phyloP scores from a whole-genome alignment of 2,888 invertebrate genomes.

The Pachydiplax longipennis region DNA sequence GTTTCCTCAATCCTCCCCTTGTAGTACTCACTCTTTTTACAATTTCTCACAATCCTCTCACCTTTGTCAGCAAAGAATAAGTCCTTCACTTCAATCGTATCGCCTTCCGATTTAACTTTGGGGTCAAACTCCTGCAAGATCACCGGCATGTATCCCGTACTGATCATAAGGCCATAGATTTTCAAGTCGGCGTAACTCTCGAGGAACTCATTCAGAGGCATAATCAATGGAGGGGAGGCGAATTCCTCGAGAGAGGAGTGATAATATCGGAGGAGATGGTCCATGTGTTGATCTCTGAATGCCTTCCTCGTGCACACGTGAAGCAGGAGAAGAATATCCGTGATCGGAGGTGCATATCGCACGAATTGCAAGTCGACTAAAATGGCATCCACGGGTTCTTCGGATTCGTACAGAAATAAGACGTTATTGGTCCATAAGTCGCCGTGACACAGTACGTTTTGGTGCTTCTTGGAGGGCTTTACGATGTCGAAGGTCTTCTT shows the following conservation, averaged over 20 bases:
- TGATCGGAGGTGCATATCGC: conserved; percentile 52
- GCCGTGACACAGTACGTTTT: conserved; percentile 48
- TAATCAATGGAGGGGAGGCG: neutral
- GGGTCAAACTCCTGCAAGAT: neutral
- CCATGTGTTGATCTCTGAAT: conserved; percentile 50
- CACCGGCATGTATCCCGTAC: neutral
- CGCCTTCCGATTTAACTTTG: no score
- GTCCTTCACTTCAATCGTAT: neutral
- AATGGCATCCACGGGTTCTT: neutral
- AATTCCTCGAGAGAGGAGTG: conserved; percentile 51
- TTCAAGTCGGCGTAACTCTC: neutral
- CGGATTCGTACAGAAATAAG: conserved; percentile 48
- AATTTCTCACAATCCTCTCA: neutral
- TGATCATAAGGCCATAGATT: neutral
- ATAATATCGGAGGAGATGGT: conserved; percentile 53
- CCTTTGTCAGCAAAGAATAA: neutral
- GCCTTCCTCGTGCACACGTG: conserved; percentile 52
- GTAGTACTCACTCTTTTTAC: neutral
- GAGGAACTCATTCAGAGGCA: neutral
- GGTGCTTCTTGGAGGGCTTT: conserved; percentile 32
- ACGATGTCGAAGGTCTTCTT: neutral
- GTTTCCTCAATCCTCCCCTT: neutral
- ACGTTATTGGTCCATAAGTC: conserved; percentile 50
- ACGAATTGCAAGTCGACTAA: conserved; percentile 53
- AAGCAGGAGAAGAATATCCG: conserved; percentile 53